Base-by-base conservation (phyloP, 2,888 invertebrate genomes). In the Machimus rusticus region DNA sequence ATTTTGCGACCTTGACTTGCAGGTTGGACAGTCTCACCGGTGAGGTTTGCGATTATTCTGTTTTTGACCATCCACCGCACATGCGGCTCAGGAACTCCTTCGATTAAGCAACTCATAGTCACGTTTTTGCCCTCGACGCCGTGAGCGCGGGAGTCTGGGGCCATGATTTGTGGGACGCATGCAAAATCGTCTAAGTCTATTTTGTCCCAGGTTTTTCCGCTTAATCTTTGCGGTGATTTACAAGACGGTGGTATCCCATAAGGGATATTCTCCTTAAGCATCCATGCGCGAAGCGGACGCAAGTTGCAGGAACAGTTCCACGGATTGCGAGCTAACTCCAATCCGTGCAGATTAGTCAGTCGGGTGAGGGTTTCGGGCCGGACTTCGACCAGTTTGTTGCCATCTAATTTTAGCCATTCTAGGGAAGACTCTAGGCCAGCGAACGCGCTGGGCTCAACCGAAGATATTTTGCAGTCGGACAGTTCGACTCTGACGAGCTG, bases 291-390 rank as follows among this genome's bases (percentile, higher is more conserved):
- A 88, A 97, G 92, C 0, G 96, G 96, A 86, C 96, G 93, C 88
- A 97, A 91, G 37, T 94, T 94, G 91, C 97, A 97, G 74, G 96
- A 95, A 91, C 97, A 97, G 91, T 96, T 96, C 96, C 97, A 97
- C 0, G 96, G 96, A 92, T 97, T 97, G 88, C 94, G 94, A n/a
- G 96, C 95, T 89, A 97, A 92, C 90, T 96, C 96, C 88, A 97
- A 93, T 16, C 96, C 96, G 90, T 96, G 96, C 85, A 97, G 92
- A 89, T 95, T 95, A 89, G 95, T 93, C 77, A 97, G 92, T 12
- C 95, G 94, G 0, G 95, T 95, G 88, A 97, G 93, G 14, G 95
- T 95, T 51, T 94, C 94, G 16, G 96, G 94, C 87, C 94, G 94
- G 16, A 97, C 94, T 88, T 95, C 95, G 81, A 94, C 94, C 88